Conservation (phyloP, 2,797 vertebrate species). For the Esox masquinongy region DNA sequence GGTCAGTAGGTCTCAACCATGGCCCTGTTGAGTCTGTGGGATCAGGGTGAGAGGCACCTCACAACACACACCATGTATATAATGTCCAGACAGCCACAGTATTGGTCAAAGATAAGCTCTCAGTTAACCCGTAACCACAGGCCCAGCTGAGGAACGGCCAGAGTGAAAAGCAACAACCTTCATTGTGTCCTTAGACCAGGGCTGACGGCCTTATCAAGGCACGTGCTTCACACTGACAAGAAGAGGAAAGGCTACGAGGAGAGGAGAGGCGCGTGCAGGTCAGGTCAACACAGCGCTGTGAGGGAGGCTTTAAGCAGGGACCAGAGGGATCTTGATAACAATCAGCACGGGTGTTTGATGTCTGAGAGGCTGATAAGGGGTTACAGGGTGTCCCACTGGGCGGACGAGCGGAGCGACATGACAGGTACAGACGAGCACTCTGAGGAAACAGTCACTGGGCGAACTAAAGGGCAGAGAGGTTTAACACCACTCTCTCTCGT, state of each 20-base stretch:
- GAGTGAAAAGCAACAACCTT: conserved; percentile 62
- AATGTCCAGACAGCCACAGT: conserved; percentile 20
- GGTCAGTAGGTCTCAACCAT: neutral
- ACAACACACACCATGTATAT: conserved; percentile 28
- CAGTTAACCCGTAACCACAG: conserved; percentile 47
- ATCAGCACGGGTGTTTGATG: conserved; percentile 78
- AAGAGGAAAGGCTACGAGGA: conserved; percentile 78
- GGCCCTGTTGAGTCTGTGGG: neutral
- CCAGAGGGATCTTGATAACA: conserved; percentile 76
- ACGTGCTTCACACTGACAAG: conserved; percentile 69
- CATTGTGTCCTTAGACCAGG: conserved; percentile 63
- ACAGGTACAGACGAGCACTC: conserved; percentile 81
- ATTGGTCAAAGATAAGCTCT: conserved; percentile 56
- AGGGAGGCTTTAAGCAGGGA: conserved; percentile 64
- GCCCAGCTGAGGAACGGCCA: conserved; percentile 54
- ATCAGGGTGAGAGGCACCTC: conserved; percentile 28
- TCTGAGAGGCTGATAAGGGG: conserved; percentile 69
- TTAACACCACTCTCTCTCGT: conserved; percentile 25
- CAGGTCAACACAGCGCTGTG: conserved; percentile 68
- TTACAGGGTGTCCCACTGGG: conserved; percentile 79
- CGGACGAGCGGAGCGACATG: conserved; percentile 72
- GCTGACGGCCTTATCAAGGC: conserved; percentile 62
- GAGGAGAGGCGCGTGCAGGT: conserved; percentile 65
- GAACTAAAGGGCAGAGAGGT: conserved; percentile 31
- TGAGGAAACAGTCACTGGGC: conserved; percentile 45